phyloP scores from a whole-genome alignment of 2,113 vertebrate genomes.

The Craseonycteris thonglongyai region DNA sequence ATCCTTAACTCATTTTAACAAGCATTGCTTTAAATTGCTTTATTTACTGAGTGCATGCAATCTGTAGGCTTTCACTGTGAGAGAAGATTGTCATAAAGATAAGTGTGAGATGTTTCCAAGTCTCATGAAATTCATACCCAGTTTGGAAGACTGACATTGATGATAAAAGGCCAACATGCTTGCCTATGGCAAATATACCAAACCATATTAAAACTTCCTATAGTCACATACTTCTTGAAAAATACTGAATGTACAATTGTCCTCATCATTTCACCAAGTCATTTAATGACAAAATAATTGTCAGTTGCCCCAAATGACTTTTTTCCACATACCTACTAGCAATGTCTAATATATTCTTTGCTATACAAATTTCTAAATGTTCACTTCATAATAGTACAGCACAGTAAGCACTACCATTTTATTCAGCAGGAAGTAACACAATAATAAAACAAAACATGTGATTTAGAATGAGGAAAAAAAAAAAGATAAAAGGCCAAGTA shows the following conservation, averaged over 20 bases:
- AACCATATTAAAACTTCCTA: neutral
- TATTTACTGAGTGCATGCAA: neutral
- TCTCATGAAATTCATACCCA: neutral
- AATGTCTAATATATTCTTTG: constrained; percentile 24
- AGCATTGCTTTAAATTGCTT: neutral
- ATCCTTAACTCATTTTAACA: neutral
- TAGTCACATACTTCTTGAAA: neutral
- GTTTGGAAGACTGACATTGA: neutral
- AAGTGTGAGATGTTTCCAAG: neutral
- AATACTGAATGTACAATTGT: neutral
- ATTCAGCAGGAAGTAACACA: neutral
- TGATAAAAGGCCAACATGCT: neutral
- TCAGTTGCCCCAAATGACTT: neutral
- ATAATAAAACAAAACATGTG: constrained; percentile 10
- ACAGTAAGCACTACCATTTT: neutral
- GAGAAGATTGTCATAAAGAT: neutral
- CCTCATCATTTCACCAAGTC: constrained; percentile 16
- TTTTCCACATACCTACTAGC: constrained; percentile 3
- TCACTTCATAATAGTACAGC: constrained; percentile 24
- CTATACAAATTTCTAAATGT: constrained; percentile 26
- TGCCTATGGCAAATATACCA: constrained; percentile 19
- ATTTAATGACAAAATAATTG: constrained; percentile 29
- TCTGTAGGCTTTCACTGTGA: neutral
- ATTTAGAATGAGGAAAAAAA: constrained; percentile 25
- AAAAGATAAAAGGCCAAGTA: too few species aligned